Evolutionary conservation across 2,113 vertebrate genomes (phyloP), one percentile per base, ranked within the genome.

Genomic region (Archocentrus centrarchus): DNA sequence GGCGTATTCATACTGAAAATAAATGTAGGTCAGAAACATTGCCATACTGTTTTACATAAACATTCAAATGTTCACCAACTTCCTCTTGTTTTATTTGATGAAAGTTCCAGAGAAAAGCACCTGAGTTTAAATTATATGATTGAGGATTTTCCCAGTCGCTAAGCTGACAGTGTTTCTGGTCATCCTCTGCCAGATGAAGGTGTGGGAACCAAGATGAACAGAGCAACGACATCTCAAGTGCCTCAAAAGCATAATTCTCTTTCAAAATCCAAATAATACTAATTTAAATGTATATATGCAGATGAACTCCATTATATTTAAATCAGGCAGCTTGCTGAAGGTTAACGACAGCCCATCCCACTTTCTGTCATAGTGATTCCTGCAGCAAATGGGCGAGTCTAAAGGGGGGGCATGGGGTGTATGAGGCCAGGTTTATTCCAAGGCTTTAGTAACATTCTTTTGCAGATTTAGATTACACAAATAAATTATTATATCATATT

Each of bases 1-100:
- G 2, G 97, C 97, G 27, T 97, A 97, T 79, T 99, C 98, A 3
- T 96, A 97, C 98, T 99, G 94, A 2, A 83, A 97, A 96, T 41
- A 88, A 75, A 95, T 68, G 62, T 11, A 7, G 5, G 39, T 81
- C 4, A 88, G 35, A 53, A n/a, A 66, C 0, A 4, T 41, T 20
- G 37, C 6, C 57, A 59, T 10, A 2, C 17, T 9, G 22, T 22
- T 66, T 39, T 0, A 60, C 22, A 20, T 1, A 3, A n/a, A 35
- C 14, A 15, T 8, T 17, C 5, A 44, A 11, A 30, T 27, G 18
- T 32, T 62, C 79, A 73, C 30, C n/a, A 57, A 6, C 8, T 9
- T 13, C 4, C 18, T 2, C 3, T 18, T 30, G 3, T 20, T n/a
- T 73, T 32, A 22, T n/a, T 27, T 2, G 5, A 1, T 47, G 24